phyloP scores from a whole-genome alignment of 2,888 invertebrate genomes.

The Eupithecia abbreviata region DNA sequence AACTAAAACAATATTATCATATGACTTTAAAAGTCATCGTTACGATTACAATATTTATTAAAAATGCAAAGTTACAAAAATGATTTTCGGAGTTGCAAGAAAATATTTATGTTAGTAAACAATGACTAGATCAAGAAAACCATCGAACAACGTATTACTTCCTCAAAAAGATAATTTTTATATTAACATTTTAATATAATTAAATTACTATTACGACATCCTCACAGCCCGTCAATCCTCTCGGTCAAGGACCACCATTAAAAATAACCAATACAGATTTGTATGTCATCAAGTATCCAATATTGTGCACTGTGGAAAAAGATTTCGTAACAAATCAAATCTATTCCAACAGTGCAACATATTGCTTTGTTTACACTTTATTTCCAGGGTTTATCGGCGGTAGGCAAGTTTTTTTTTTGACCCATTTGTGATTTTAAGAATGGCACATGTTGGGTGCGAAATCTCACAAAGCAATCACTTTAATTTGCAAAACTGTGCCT shows the following conservation, averaged over 20 bases:
- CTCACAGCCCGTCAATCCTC: neutral
- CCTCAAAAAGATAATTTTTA: neutral
- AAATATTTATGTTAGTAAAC: neutral
- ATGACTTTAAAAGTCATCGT: neutral
- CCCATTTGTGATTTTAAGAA: neutral
- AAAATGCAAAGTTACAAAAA: neutral
- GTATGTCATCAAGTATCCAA: neutral
- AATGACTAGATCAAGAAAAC: conserved; percentile 42
- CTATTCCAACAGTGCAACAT: neutral
- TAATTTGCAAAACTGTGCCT: neutral
- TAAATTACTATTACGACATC: neutral
- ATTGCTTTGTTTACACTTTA: neutral
- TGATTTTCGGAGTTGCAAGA: neutral
- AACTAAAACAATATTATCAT: neutral
- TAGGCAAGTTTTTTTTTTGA: neutral
- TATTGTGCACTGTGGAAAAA: neutral
- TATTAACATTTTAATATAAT: neutral
- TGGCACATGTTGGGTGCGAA: conserved; percentile 22
- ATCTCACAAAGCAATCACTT: neutral
- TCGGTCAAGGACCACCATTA: neutral
- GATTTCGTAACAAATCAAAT: neutral
- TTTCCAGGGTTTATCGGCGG: neutral
- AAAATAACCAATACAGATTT: neutral
- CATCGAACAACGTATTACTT: neutral
- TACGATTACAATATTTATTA: neutral